phyloP scores from a whole-genome alignment of 2,113 vertebrate species.

The Eulemur rufifrons region DNA sequence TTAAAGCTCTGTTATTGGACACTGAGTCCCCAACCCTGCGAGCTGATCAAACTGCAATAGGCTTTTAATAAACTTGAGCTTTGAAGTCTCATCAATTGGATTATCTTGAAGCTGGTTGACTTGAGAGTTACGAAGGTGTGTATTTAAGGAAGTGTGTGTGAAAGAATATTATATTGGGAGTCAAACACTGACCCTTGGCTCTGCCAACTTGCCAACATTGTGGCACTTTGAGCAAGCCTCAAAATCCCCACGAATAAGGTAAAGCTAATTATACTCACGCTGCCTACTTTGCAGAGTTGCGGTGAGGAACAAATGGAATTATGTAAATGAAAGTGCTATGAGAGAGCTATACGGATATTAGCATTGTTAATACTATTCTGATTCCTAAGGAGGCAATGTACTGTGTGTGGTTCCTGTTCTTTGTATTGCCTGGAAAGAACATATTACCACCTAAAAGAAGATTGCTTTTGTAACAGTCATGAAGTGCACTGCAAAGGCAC shows the following conservation, averaged over 20 bases:
- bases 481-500: neutral
- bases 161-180: neutral
- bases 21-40: neutral
- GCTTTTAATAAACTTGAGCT: neutral
- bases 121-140: neutral
- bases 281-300: neutral
- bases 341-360: neutral
- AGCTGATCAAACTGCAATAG: neutral
- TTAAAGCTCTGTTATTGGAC: neutral
- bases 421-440: slow-evolving; percentile 26
- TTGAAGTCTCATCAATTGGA: neutral
- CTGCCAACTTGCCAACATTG: neutral
- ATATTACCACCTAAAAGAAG: slow-evolving; percentile 32
- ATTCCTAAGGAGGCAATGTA: neutral
- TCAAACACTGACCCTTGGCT: neutral
- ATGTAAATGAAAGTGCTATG: slow-evolving; percentile 24
- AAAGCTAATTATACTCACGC: neutral
- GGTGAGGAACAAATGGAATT: neutral
- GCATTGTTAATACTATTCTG: slow-evolving; percentile 15
- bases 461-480: neutral
- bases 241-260: neutral
- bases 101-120: neutral
- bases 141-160: neutral
- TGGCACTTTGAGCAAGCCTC: neutral
- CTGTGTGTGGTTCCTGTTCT: neutral